phyloP scores from a whole-genome alignment of 2,797 vertebrate genomes.

The Hippoglossus hippoglossus region DNA sequence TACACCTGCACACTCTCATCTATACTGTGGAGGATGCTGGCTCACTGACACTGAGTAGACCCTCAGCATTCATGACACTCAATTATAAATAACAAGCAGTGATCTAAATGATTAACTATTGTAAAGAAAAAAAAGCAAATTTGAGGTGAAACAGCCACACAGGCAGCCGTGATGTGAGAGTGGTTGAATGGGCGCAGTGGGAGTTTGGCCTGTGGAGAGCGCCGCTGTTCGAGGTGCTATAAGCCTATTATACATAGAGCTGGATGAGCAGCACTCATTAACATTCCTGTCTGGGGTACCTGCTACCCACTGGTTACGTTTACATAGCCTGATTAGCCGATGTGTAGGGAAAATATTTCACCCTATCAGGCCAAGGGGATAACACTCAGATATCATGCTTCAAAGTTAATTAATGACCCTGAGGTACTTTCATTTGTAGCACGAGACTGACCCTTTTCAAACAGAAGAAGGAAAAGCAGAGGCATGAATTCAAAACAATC shows the following conservation, averaged over 20 bases:
- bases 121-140: constrained; percentile 1
- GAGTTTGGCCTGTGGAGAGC: constrained; percentile 54
- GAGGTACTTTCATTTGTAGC: constrained; percentile 15
- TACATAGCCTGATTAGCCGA: constrained; percentile 69
- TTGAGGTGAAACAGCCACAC: constrained; percentile 53
- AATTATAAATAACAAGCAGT: constrained; percentile 9
- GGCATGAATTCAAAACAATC: constrained; percentile 42
- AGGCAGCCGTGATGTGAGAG: constrained; percentile 48
- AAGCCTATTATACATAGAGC: constrained; percentile 78
- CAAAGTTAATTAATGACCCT: constrained; percentile 26
- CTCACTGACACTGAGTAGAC: constrained; percentile 5
- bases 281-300: constrained; percentile 81
- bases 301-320: constrained; percentile 67
- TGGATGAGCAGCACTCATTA: constrained; percentile 76
- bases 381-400: constrained; percentile 26
- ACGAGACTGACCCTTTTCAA: constrained; percentile 12
- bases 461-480: constrained; percentile 17
- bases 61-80: background rate
- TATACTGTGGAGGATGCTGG: constrained; percentile 18
- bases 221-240: constrained; percentile 58
- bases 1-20: constrained; percentile 57
- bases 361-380: constrained; percentile 16
- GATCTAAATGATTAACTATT: background rate
- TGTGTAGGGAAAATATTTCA: constrained; percentile 46
- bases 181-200: constrained; percentile 50